Conservation (phyloP, 1,140 invertebrate genomes). For the Leucophenga varia region DNA sequence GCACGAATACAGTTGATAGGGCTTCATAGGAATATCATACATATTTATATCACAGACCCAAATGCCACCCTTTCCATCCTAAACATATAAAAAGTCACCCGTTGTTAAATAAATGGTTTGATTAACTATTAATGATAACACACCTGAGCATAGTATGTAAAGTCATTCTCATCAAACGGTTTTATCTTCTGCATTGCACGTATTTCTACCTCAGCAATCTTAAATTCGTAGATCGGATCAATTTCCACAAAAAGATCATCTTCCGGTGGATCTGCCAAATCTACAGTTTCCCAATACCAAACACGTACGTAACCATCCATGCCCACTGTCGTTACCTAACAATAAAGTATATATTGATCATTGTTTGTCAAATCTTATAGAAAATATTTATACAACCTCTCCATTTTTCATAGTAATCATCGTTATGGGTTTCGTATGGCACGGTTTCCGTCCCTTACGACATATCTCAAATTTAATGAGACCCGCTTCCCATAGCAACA, state of each 20-base stretch:
- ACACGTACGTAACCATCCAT: slow-evolving; percentile 80
- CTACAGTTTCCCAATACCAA: slow-evolving; percentile 87
- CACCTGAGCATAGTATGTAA: slow-evolving; percentile 42
- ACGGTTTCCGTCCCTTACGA: slow-evolving; percentile 67
- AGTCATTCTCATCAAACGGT: slow-evolving; percentile 30
- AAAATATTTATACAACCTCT: too few relatives aligned
- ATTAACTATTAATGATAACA: too few relatives aligned
- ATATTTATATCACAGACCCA: slow-evolving; percentile 77
- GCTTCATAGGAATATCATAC: slow-evolving; percentile 59
- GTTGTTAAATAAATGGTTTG: background rate
- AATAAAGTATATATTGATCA: too few relatives aligned
- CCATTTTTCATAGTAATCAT: slow-evolving; percentile 71
- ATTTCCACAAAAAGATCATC: slow-evolving; percentile 77
- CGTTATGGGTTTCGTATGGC: slow-evolving; percentile 72
- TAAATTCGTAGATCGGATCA: slow-evolving; percentile 77
- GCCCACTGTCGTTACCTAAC: slow-evolving; percentile 67
- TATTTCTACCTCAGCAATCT: slow-evolving; percentile 41
- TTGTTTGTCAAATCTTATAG: too few relatives aligned
- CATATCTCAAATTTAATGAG: slow-evolving; percentile 81
- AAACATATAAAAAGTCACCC: slow-evolving; percentile 43
- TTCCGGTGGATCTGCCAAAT: slow-evolving; percentile 75
- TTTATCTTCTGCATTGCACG: slow-evolving; percentile 40
- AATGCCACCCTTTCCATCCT: slow-evolving; percentile 79
- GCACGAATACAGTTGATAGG: slow-evolving; percentile 68
- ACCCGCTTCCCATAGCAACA: slow-evolving; percentile 84